Evolutionary conservation across 2,797 vertebrate species (phyloP).

Genomic region (Rhynchotus rufescens): DNA sequence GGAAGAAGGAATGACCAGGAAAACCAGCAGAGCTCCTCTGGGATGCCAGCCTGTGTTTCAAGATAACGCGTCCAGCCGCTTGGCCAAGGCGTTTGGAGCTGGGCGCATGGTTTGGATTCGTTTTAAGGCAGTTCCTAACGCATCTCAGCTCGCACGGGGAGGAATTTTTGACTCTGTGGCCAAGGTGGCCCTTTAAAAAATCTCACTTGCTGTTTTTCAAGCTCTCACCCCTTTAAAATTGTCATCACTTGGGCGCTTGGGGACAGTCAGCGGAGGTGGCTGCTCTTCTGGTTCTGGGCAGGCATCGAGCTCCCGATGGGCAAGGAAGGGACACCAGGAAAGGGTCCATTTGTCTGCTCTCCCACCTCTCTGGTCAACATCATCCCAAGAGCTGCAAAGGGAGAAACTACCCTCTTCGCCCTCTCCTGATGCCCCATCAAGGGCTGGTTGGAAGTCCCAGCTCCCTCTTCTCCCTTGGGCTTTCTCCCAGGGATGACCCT

Average conservation of each 20-base stretch:
- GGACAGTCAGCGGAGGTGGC: not conserved
- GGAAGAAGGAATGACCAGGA: conserved; percentile 55
- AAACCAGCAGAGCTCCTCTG: conserved; percentile 52
- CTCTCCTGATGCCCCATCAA: not conserved
- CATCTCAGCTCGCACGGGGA: not conserved
- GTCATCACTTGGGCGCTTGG: fast-evolving
- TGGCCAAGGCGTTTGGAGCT: conserved; percentile 58
- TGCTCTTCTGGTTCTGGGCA: not conserved
- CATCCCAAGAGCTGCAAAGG: not conserved
- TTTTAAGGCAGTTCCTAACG: conserved; percentile 58
- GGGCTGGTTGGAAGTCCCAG: not conserved
- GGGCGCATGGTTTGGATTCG: conserved; percentile 58
- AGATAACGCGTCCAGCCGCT: conserved; percentile 48
- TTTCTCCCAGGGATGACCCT: not conserved
- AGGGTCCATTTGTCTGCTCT: not conserved
- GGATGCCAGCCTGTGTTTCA: conserved; percentile 60
- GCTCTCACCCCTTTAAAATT: conserved; percentile 44
- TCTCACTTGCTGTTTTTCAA: conserved; percentile 49
- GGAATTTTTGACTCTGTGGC: conserved; percentile 54
- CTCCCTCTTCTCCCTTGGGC: not conserved
- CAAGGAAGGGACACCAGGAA: too few species aligned
- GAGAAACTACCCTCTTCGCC: not conserved
- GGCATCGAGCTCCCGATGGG: fast-evolving
- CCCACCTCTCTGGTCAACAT: not conserved
- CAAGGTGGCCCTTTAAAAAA: conserved; percentile 52